Percentiles rank a stretch among this genome's conserved stretches.
These are phyloP conservation scores for Papilio polytes DNA, from an alignment of 1,140 invertebrate genomes.

Conservation along the genomic window DNA sequence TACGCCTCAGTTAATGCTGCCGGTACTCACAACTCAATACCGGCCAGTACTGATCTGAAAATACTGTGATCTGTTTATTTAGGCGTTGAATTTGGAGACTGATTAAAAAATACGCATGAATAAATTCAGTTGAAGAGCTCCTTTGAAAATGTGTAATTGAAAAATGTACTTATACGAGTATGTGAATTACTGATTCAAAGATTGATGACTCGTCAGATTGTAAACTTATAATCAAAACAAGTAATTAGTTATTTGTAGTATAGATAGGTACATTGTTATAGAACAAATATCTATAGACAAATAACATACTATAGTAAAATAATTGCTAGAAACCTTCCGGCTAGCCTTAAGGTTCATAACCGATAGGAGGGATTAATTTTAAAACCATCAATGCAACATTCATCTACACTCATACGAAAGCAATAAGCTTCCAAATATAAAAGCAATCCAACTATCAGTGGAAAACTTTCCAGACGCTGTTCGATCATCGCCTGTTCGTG, in stretches of 20 bases:
- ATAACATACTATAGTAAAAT: not conserved
- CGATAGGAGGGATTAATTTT: not conserved
- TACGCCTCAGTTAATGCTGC: not conserved
- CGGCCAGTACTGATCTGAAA: not conserved
- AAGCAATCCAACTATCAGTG: constrained; percentile 14
- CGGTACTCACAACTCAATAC: constrained; percentile 9
- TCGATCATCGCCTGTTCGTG: constrained; percentile 4
- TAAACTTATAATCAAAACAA: no score
- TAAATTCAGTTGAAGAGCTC: not conserved
- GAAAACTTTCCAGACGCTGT: constrained; percentile 23
- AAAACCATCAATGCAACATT: not conserved
- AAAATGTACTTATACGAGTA: not conserved
- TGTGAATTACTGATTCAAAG: no score
- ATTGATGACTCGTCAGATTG: not conserved
- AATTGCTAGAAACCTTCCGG: not conserved
- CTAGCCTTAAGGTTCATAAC: not conserved
- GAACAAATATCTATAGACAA: not conserved
- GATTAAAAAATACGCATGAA: not conserved
- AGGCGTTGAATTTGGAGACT: not conserved
- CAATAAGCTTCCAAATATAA: constrained; percentile 14
- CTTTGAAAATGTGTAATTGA: not conserved
- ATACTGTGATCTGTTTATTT: not conserved
- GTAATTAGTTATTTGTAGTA: not conserved
- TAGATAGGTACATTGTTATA: not conserved
- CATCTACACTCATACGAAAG: not conserved